Conservation (phyloP, 2,797 vertebrate species). For the Cirrhinus molitorella region DNA sequence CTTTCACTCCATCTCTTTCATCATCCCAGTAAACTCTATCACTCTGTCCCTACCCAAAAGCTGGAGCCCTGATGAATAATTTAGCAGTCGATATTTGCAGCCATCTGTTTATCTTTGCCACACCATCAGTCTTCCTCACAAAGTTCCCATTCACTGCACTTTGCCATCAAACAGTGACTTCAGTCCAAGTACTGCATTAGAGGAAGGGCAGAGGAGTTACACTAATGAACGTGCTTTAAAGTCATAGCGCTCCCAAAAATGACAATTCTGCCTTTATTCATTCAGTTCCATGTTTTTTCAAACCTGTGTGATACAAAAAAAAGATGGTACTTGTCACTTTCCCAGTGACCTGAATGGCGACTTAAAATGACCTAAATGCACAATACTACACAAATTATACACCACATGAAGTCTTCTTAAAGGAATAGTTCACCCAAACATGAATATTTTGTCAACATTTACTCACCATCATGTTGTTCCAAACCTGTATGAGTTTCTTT, state of each 20-base stretch:
- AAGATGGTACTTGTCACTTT: not conserved
- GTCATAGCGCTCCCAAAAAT: not conserved
- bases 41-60: slow-evolving; percentile 61
- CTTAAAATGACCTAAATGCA: too few species aligned
- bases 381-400: not conserved
- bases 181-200: slow-evolving; percentile 43
- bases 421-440: too few species aligned
- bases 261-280: not conserved
- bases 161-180: slow-evolving; percentile 54
- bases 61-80: slow-evolving; percentile 63
- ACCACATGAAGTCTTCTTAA: not conserved
- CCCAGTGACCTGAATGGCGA: too few species aligned
- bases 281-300: not conserved
- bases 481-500: too few species aligned
- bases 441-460: too few species aligned
- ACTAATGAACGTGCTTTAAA: not conserved
- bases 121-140: slow-evolving; percentile 55
- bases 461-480: too few species aligned
- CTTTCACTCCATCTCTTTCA: slow-evolving; percentile 40
- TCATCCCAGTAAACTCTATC: slow-evolving; percentile 52
- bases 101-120: slow-evolving; percentile 66
- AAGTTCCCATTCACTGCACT: slow-evolving; percentile 52
- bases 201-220: not conserved
- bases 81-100: slow-evolving; percentile 66
- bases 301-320: not conserved